phyloP scores from a whole-genome alignment of 2,888 invertebrate species.

The Aquatica leii region DNA sequence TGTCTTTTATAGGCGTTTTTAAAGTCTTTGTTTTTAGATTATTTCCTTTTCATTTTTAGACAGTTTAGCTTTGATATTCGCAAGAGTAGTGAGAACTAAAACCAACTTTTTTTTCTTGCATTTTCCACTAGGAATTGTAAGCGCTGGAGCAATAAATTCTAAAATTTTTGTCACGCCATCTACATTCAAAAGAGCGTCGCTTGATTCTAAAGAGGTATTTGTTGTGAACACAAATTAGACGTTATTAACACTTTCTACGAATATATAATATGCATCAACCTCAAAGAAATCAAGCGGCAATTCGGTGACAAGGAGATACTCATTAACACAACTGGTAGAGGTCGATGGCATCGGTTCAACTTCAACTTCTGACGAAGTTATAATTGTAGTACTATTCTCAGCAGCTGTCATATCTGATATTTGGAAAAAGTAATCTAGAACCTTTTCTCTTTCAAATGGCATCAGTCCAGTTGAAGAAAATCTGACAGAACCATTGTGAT shows the following conservation, averaged over 20 bases:
- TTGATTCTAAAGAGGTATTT: conserved; percentile 1
- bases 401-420: conserved; percentile 1
- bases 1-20: background rate
- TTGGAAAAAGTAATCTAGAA: background rate
- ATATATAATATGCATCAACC: background rate
- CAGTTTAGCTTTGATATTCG: background rate
- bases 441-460: background rate
- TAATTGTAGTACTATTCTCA: background rate
- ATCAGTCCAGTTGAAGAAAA: background rate
- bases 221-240: background rate
- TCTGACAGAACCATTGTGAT: background rate
- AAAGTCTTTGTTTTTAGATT: background rate
- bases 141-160: too few species aligned
- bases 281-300: background rate
- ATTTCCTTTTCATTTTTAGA: background rate
- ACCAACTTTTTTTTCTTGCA: background rate
- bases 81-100: background rate
- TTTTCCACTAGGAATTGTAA: too few species aligned
- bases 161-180: too few species aligned
- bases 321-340: background rate
- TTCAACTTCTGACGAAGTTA: background rate
- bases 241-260: background rate
- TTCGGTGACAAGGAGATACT: background rate
- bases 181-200: background rate
- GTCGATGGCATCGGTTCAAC: background rate